phyloP scores from a whole-genome alignment of 1,140 invertebrate species.

The Penaeus japonicus region DNA sequence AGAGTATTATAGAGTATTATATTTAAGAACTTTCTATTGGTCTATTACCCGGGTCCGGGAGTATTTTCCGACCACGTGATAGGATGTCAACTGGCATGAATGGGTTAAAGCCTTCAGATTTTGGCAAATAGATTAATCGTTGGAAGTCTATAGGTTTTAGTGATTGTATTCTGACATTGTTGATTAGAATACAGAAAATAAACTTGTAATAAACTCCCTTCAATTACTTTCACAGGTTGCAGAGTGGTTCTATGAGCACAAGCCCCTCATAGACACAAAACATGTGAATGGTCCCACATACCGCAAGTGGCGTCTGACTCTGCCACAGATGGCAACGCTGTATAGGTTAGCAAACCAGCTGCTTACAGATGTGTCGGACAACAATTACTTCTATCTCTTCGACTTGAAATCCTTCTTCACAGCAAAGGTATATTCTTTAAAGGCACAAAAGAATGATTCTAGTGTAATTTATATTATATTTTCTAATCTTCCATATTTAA shows the following conservation, averaged over 20 bases:
- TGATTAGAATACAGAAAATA: neutral
- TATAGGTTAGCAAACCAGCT: slow-evolving; percentile 97
- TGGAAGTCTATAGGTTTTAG: no score
- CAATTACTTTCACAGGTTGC: slow-evolving; percentile 65
- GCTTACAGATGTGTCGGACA: slow-evolving; percentile 97
- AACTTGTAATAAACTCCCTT: neutral
- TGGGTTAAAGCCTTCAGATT: no score
- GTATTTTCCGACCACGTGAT: no score
- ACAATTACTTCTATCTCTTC: slow-evolving; percentile 99
- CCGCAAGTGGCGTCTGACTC: slow-evolving; percentile 90
- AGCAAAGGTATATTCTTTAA: slow-evolving; percentile 75
- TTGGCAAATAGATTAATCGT: no score
- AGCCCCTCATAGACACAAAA: slow-evolving; percentile 89
- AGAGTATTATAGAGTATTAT: no score
- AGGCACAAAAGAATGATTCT: neutral
- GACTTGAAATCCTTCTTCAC: slow-evolving; percentile 99
- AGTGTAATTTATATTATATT: neutral
- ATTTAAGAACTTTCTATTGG: no score
- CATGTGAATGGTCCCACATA: slow-evolving; percentile 98
- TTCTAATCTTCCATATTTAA: neutral
- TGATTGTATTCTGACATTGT: neutral
- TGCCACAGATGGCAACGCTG: slow-evolving; percentile 97
- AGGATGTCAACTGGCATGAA: no score
- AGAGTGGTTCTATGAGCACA: slow-evolving; percentile 99
- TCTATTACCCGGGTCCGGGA: no score